phyloP scores from a whole-genome alignment of 2,888 invertebrate genomes.

The Polydesmus complanatus region DNA sequence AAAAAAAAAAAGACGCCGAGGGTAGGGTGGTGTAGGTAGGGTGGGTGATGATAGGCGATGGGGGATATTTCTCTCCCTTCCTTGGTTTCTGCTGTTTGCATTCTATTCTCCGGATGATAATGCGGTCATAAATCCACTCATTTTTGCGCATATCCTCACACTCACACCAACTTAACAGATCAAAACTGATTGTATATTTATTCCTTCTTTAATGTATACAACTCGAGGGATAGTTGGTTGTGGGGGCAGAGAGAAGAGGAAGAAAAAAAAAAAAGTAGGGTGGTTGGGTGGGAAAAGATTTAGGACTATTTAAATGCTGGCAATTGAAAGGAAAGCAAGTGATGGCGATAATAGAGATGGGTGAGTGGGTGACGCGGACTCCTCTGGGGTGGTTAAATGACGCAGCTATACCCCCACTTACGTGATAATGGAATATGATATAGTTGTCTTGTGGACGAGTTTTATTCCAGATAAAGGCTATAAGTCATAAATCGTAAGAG shows the following conservation, averaged over 20 bases:
- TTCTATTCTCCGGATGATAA: neutral
- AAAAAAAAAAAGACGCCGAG: too few relatives aligned
- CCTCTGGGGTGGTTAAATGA: neutral
- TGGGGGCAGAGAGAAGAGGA: too few relatives aligned
- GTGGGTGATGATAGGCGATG: too few relatives aligned
- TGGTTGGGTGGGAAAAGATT: neutral
- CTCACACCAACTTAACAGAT: neutral
- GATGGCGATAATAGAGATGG: neutral
- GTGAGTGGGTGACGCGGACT: neutral
- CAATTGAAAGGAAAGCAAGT: neutral
- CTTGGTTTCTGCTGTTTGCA: neutral
- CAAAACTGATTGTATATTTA: neutral
- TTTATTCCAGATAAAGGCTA: conserved; percentile 7
- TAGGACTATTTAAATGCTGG: neutral
- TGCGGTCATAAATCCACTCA: neutral
- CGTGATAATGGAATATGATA: neutral
- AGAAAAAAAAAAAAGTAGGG: too few relatives aligned
- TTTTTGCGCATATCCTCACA: neutral
- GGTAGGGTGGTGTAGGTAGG: too few relatives aligned
- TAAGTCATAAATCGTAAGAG: conserved; percentile 14
- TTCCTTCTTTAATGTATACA: neutral
- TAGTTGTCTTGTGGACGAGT: neutral
- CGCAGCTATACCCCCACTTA: neutral
- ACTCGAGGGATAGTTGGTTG: too few relatives aligned
- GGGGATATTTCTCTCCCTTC: too few relatives aligned